These are phyloP conservation scores for Pangasianodon gigas DNA, from an alignment of 2,113 vertebrate species.

Conservation along the genomic window DNA sequence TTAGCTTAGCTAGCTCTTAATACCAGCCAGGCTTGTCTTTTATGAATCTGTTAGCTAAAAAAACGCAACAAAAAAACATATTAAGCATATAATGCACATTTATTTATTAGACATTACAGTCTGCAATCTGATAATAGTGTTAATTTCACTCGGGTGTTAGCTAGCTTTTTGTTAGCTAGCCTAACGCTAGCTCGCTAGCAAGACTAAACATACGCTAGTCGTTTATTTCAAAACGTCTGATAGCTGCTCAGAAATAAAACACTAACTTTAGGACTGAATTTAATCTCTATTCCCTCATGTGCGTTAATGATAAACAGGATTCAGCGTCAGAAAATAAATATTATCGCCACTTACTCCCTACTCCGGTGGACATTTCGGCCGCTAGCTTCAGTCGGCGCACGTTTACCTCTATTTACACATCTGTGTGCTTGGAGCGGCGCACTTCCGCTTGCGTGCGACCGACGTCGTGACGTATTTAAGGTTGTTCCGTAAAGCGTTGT, in stretches of 20 bases:
- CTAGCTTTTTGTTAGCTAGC: slow-evolving; percentile 27
- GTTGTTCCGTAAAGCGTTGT: no score
- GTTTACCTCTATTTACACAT: not conserved
- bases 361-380: slow-evolving; percentile 72
- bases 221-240: not conserved
- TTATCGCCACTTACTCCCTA: slow-evolving; percentile 74
- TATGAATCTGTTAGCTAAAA: not conserved
- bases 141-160: not conserved
- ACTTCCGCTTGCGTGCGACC: not conserved
- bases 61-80: not conserved
- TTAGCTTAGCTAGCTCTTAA: not conserved
- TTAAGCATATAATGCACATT: not conserved
- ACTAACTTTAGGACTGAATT: not conserved
- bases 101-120: not conserved
- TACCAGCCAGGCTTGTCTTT: not conserved
- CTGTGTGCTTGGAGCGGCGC: not conserved
- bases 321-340: not conserved
- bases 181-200: not conserved
- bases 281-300: not conserved
- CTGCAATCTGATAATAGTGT: not conserved
- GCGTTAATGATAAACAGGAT: not conserved
- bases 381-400: not conserved
- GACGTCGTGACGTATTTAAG: not conserved
- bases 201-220: not conserved
- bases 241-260: not conserved